Evolutionary conservation across 2,113 vertebrate genomes (phyloP).

Genomic region (Myrmecobius fasciatus): DNA sequence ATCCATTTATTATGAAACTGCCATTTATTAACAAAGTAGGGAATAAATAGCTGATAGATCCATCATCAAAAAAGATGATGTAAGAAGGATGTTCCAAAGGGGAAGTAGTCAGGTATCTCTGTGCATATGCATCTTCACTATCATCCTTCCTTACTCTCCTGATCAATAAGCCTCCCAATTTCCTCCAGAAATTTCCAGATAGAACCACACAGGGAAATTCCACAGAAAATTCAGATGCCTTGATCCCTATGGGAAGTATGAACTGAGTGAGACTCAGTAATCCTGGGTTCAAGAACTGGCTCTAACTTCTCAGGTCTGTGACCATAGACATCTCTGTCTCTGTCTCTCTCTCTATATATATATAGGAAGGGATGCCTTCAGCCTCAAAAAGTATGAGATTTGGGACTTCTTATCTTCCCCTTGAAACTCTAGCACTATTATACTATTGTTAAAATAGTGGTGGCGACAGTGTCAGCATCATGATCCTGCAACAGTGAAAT

Average conservation of each 20-base stretch:
- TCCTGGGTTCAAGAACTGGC: background rate
- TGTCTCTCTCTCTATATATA: no score
- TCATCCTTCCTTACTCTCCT: background rate
- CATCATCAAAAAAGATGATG: background rate
- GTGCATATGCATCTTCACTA: background rate
- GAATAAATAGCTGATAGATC: background rate
- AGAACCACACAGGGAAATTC: background rate
- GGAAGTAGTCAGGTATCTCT: background rate
- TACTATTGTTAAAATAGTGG: background rate
- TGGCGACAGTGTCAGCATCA: background rate
- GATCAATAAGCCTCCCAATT: background rate
- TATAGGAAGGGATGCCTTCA: background rate
- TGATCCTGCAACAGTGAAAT: background rate
- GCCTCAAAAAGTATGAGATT: background rate
- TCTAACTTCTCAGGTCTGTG: background rate
- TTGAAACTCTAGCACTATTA: background rate
- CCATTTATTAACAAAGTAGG: background rate
- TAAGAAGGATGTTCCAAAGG: background rate
- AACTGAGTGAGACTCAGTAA: background rate
- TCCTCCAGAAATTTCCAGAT: background rate
- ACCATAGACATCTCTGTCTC: background rate
- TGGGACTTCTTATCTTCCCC: background rate
- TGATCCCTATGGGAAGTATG: background rate
- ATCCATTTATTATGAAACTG: background rate
- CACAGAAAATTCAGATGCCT: background rate